phyloP scores from a whole-genome alignment of 2,888 invertebrate species.

The Pammene aurita region DNA sequence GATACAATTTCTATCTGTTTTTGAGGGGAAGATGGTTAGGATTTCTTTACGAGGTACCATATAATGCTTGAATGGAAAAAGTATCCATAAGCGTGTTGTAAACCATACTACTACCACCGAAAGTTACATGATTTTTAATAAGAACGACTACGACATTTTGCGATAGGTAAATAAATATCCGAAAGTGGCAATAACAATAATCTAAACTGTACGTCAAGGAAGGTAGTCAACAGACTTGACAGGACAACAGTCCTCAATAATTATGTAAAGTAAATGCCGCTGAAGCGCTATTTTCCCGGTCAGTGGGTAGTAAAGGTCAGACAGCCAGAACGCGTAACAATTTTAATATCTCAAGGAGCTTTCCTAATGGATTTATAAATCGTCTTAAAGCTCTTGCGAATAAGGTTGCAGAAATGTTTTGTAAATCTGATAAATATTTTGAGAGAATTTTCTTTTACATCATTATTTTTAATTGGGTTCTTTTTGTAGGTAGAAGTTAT shows the following conservation, averaged over 20 bases:
- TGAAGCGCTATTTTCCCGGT: conserved; percentile 1
- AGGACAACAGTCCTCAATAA: no score
- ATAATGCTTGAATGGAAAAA: no score
- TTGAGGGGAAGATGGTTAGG: no score
- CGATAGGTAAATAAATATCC: no score
- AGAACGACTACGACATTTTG: no score
- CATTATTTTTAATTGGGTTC: not conserved
- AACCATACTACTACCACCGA: no score
- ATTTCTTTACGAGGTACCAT: no score
- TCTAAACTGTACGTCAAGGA: no score
- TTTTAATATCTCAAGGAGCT: conserved; percentile 30
- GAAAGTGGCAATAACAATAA: no score
- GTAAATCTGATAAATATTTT: not conserved
- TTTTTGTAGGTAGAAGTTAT: not conserved
- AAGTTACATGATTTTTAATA: no score
- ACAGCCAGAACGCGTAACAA: conserved; percentile 24
- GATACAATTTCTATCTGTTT: no score
- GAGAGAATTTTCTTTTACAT: not conserved
- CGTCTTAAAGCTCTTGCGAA: conserved; percentile 15
- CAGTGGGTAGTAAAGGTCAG: conserved; percentile 17
- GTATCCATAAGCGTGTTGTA: no score
- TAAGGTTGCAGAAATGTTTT: not conserved
- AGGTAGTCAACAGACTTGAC: not conserved
- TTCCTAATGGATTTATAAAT: conserved; percentile 29
- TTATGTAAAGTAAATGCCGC: not conserved